Evolutionary conservation across 64 coral and sea anemone species (phyloP).

Genomic region (Catalaphyllia jardinei): DNA sequence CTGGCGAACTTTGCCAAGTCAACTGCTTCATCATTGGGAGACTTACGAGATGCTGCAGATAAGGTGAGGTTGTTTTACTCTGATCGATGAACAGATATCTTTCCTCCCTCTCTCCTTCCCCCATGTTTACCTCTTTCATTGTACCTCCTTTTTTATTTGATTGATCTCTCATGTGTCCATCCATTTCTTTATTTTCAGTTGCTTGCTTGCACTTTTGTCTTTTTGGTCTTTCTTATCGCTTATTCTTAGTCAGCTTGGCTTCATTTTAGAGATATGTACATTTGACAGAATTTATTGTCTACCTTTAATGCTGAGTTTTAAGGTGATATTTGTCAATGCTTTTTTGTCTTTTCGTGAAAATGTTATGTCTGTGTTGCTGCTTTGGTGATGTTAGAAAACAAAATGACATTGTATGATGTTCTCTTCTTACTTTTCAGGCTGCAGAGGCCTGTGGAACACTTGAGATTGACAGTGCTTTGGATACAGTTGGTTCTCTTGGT

Average conservation of each 20-base stretch:
- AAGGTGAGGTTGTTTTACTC: conserved; percentile 49
- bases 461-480: conserved; percentile 92
- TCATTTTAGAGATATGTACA: no score
- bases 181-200: not conserved
- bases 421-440: conserved; percentile 43
- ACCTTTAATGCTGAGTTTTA: no score
- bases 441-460: conserved; percentile 94
- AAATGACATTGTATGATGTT: not conserved
- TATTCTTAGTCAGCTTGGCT: no score
- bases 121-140: not conserved
- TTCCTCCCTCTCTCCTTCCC: not conserved
- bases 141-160: not conserved
- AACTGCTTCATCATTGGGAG: conserved; percentile 76
- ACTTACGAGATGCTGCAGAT: conserved; percentile 89
- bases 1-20: conserved; percentile 93
- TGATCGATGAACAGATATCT: not conserved
- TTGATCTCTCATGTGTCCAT: not conserved
- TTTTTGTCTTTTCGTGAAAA: not conserved
- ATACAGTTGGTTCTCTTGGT: conserved; percentile 73
- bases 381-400: not conserved
- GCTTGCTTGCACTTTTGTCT: no score
- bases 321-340: no score
- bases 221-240: no score
- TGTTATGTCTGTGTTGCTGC: not conserved
- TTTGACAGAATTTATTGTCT: no score